Base-by-base conservation (phyloP, 2,888 invertebrate genomes). In the Melipona bicolor region DNA sequence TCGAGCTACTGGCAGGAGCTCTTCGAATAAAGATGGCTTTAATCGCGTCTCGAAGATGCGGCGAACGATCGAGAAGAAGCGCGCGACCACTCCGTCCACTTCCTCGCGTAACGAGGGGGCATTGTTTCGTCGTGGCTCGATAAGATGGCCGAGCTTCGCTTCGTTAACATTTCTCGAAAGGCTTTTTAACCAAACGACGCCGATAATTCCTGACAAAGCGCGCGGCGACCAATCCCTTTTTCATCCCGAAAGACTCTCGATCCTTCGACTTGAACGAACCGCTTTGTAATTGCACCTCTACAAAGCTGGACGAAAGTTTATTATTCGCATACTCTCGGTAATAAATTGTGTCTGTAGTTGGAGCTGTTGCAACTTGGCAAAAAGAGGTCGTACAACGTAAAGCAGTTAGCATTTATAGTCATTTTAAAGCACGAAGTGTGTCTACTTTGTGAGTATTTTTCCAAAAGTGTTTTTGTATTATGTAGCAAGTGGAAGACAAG, bases 41-140 rank as follows among this genome's bases (percentile, higher is more conserved):
- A 81, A 87, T 87, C 81, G 71, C 43, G 43, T 17, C 49, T 54
- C 15, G 24, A 61, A 83, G 86, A 86, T 69, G 70, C 82, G 54
- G 52, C 15, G 54, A 73, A 36, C 59, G 77, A 75, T 86, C 69
- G 32, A 9, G 77, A 73, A 70, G 72, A 59, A 70, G 50, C 56
- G 32, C 36, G 24, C 50, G 32, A 71, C 15, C 71, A 76, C 67
- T 86, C 76, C 76, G 49, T 80, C 72, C 54, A 52, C 11, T 27
- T 32, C 17, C 49, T 72, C 61, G 69, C 75, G 73, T 87, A 87
- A 87, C 79, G 81, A 87, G 81, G 79, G 84, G 81, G 81, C 70
- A 87, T 87, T 87, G 87, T 87, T 87, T 84, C 78, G 79, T 81
- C 76, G 68, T 21, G 72, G 36, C 49, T n/a, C 76, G 84, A 87